Conservation (phyloP, 2,113 vertebrate genomes). For the Ploceus nigricollis region DNA sequence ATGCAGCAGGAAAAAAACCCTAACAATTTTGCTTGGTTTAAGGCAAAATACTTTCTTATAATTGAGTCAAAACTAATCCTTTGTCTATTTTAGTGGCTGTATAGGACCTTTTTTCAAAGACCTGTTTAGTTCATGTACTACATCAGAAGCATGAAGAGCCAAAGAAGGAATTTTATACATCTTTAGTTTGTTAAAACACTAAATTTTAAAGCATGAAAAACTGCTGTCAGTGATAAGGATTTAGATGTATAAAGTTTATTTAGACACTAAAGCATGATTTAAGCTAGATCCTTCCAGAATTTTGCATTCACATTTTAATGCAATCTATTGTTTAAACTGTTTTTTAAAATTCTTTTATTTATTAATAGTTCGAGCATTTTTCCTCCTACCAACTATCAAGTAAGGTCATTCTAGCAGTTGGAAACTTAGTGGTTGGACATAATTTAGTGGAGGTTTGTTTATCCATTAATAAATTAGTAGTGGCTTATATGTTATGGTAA, state of each 20-base stretch:
- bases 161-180: background rate
- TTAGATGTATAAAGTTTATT: background rate
- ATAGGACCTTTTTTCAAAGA: background rate
- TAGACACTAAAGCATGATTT: background rate
- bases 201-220: background rate
- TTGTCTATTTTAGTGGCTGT: background rate
- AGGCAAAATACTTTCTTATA: background rate
- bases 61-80: background rate
- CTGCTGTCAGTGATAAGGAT: background rate
- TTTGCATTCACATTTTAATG: background rate
- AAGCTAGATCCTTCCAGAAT: background rate
- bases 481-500: background rate
- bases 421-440: background rate
- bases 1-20: fast-evolving
- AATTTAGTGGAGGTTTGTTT: background rate
- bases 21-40: background rate
- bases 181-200: background rate
- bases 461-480: background rate
- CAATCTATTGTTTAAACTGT: background rate
- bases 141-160: background rate
- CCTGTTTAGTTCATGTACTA: background rate
- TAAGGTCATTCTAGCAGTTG: background rate
- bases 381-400: background rate
- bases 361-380: background rate
- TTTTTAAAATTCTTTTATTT: background rate